phyloP scores from a whole-genome alignment of 2,888 invertebrate species.

The Himalopsyche tibetana region DNA sequence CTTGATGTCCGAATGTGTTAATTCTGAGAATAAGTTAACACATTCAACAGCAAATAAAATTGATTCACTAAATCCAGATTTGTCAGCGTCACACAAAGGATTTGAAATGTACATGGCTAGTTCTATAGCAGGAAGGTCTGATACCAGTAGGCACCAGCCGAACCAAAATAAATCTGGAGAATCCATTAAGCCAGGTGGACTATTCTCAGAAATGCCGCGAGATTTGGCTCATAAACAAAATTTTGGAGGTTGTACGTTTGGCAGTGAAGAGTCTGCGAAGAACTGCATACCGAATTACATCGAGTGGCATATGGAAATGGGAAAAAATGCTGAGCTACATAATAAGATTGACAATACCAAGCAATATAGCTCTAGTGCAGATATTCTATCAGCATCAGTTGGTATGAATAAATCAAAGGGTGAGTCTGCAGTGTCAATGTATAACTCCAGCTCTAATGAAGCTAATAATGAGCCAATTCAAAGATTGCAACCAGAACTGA shows the following conservation, averaged over 20 bases:
- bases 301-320: constrained; percentile 60
- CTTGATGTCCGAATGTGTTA: constrained; percentile 70
- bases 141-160: constrained; percentile 49
- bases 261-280: constrained; percentile 28
- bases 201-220: constrained; percentile 5
- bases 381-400: constrained; percentile 32
- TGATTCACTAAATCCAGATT: constrained; percentile 60
- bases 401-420: neutral
- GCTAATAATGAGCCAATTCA: constrained; percentile 47
- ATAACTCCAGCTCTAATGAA: constrained; percentile 42
- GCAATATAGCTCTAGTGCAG: constrained; percentile 34
- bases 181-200: constrained; percentile 10
- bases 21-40: constrained; percentile 51
- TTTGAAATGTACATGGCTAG: constrained; percentile 63
- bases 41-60: constrained; percentile 52
- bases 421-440: constrained; percentile 39
- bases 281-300: constrained; percentile 48
- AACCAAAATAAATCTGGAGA: constrained; percentile 49
- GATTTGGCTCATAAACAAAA: neutral
- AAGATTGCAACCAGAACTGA: constrained; percentile 57
- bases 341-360: constrained; percentile 53
- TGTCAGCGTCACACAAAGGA: constrained; percentile 66
- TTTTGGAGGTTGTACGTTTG: constrained; percentile 32
- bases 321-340: constrained; percentile 53
- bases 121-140: constrained; percentile 66